These are phyloP conservation scores for Drosophila repleta DNA, from an alignment of 1,140 invertebrate genomes.

Conservation along the genomic window DNA sequence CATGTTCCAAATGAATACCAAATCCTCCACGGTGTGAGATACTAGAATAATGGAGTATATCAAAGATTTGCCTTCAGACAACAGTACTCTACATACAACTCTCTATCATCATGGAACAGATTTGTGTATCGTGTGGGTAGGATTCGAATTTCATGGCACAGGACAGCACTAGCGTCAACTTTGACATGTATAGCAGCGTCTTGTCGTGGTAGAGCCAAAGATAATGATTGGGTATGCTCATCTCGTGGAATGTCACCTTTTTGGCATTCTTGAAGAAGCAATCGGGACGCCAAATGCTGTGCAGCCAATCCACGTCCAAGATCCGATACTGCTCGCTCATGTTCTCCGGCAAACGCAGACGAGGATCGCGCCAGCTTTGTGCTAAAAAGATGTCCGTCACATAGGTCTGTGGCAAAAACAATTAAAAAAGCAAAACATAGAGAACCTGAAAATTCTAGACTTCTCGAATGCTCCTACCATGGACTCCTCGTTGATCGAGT, in stretches of 20 bases:
- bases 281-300: conserved; percentile 95
- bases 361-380: conserved; percentile 95
- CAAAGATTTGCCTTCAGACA: not conserved
- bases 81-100: conserved; percentile 87
- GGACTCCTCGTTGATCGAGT: conserved; percentile 96
- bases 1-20: conserved; percentile 95
- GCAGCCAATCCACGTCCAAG: conserved; percentile 94
- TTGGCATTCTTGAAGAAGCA: conserved; percentile 97
- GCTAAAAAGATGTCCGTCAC: conserved; percentile 96
- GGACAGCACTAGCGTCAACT: conserved; percentile 94
- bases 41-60: conserved; percentile 84
- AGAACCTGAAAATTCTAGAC: not conserved
- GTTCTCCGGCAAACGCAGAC: conserved; percentile 93
- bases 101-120: conserved; percentile 96
- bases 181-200: conserved; percentile 95
- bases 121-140: conserved; percentile 95
- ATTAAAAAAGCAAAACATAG: not conserved
- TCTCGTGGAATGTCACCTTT: conserved; percentile 96
- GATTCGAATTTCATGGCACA: conserved; percentile 97
- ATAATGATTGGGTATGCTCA: conserved; percentile 97
- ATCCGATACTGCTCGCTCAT: conserved; percentile 96
- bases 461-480: conserved; percentile 87
- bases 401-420: conserved; percentile 88
- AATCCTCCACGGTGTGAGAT: conserved; percentile 92
- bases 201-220: conserved; percentile 96